These are phyloP conservation scores for Cephalopholis sonnerati DNA, from an alignment of 2,113 vertebrate species.

Conservation along the genomic window DNA sequence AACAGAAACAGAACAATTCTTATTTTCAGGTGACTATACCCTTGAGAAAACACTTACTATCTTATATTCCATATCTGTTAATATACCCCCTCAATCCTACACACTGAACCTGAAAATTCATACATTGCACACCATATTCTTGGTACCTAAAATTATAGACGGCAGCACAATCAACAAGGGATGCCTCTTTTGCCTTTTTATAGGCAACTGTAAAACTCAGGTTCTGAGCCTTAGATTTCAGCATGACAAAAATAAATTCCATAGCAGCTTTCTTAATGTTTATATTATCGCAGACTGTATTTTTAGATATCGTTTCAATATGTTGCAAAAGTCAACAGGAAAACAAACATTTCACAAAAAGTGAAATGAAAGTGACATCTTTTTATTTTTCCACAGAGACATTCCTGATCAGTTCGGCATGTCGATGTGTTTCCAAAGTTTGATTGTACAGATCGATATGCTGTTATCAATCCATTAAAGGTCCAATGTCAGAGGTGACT, in stretches of 20 bases:
- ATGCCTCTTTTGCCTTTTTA: background rate
- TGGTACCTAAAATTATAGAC: background rate
- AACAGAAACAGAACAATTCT: too few relatives aligned
- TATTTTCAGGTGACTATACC: too few relatives aligned
- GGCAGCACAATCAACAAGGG: background rate
- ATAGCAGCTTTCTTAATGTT: background rate
- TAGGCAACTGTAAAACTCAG: background rate
- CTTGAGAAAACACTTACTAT: too few relatives aligned
- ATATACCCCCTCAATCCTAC: too few relatives aligned
- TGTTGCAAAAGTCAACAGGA: background rate
- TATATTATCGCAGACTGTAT: background rate
- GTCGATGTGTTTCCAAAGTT: background rate
- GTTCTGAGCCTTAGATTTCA: background rate
- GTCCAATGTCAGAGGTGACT: too few relatives aligned
- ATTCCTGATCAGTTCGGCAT: background rate
- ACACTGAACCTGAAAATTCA: too few relatives aligned
- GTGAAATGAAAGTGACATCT: background rate
- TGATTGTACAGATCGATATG: background rate
- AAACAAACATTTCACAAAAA: conserved; percentile 5
- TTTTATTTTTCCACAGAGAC: background rate
- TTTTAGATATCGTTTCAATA: background rate
- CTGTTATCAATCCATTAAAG: too few relatives aligned
- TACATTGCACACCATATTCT: background rate
- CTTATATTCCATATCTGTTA: too few relatives aligned
- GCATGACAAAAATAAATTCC: background rate